These are phyloP conservation scores for Tinea pellionella DNA, from an alignment of 2,888 invertebrate species.

Conservation along the genomic window DNA sequence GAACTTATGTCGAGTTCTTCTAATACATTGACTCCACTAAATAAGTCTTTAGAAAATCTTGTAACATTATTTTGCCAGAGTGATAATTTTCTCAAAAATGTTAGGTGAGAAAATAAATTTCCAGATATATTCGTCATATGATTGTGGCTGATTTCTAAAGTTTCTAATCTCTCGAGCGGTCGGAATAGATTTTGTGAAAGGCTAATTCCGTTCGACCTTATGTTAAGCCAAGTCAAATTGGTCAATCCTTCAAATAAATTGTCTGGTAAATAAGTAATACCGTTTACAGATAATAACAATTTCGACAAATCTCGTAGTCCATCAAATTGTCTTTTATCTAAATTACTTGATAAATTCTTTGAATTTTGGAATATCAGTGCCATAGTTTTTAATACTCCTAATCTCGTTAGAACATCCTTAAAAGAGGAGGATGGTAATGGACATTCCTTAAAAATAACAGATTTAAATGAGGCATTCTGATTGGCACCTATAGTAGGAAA, in stretches of 20 bases:
- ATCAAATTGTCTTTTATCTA: constrained; percentile 69
- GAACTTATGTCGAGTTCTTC: constrained; percentile 75
- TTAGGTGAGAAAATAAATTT: constrained; percentile 72
- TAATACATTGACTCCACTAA: constrained; percentile 72
- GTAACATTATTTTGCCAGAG: constrained; percentile 77
- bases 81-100: constrained; percentile 71
- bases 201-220: constrained; percentile 71
- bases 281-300: constrained; percentile 71
- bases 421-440: constrained; percentile 64
- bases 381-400: constrained; percentile 62
- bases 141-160: constrained; percentile 76
- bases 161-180: constrained; percentile 65
- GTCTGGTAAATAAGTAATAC: constrained; percentile 69
- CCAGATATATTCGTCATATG: constrained; percentile 71
- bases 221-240: constrained; percentile 73
- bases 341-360: constrained; percentile 63
- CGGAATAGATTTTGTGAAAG: constrained; percentile 69
- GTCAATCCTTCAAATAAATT: constrained; percentile 72
- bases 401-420: constrained; percentile 49
- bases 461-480: constrained; percentile 44
- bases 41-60: constrained; percentile 71
- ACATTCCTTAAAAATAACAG: constrained; percentile 64
- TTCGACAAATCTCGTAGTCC: constrained; percentile 66
- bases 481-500: constrained; percentile 58
- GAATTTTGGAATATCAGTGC: constrained; percentile 66